Evolutionary conservation across 2,113 vertebrate species (phyloP).

Genomic region (Laterallus jamaicensis): DNA sequence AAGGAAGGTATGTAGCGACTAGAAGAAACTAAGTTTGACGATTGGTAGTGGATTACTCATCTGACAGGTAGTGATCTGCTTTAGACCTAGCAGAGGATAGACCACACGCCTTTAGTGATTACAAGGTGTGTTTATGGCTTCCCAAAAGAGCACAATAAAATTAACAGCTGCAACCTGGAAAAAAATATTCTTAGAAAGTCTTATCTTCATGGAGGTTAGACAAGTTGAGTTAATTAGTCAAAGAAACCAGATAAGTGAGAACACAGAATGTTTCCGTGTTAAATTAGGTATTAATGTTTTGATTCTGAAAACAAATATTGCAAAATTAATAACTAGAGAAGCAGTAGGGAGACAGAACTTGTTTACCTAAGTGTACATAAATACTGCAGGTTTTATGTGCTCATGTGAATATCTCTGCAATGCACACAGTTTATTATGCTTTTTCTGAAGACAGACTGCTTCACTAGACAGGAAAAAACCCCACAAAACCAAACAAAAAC

Average conservation of each 20-base stretch:
- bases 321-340: not conserved
- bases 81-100: not conserved
- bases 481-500: not conserved
- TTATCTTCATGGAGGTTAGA: not conserved
- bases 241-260: not conserved
- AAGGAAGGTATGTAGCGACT: not conserved
- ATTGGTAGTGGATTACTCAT: not conserved
- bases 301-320: not conserved
- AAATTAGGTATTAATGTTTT: not conserved
- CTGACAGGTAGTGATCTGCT: not conserved
- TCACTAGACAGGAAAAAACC: not conserved
- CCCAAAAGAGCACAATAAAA: not conserved
- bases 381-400: not conserved
- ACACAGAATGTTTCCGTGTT: not conserved
- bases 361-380: not conserved
- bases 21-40: not conserved
- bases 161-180: rapidly evolving
- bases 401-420: not conserved
- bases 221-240: not conserved
- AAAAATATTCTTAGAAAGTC: not conserved
- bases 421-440: not conserved
- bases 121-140: not conserved
- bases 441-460: not conserved
- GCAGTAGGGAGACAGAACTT: not conserved
- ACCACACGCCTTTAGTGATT: not conserved